These are phyloP conservation scores for Brachynemurus nebulosus DNA, from an alignment of 2,888 invertebrate genomes.

Conservation along the genomic window DNA sequence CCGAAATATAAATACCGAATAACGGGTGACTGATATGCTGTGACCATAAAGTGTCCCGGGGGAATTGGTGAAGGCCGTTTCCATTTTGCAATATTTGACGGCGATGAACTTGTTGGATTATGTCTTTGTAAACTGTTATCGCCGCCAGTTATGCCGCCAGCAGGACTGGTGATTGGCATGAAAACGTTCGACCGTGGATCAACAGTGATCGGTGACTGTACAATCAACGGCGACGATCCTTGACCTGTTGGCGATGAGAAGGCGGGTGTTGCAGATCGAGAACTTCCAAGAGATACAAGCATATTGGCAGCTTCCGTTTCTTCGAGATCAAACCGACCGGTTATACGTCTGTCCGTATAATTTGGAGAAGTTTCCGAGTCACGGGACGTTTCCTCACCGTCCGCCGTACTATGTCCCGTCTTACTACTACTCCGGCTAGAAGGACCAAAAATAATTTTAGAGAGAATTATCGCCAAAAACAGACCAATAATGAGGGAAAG, in stretches of 20 bases:
- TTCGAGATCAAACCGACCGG: slow-evolving; percentile 80
- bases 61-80: slow-evolving; percentile 34
- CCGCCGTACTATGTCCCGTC: slow-evolving; percentile 36
- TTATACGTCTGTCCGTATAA: slow-evolving; percentile 53
- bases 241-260: slow-evolving; percentile 65
- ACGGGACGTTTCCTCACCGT: slow-evolving; percentile 80
- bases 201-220: slow-evolving; percentile 52
- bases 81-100: slow-evolving; percentile 26
- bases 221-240: slow-evolving; percentile 50
- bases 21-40: slow-evolving; percentile 28
- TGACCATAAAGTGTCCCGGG: slow-evolving; percentile 26
- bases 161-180: slow-evolving; percentile 73
- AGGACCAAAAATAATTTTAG: not conserved
- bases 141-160: slow-evolving; percentile 20
- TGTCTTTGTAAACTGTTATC: not conserved
- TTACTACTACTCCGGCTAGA: slow-evolving; percentile 44
- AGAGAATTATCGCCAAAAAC: not conserved
- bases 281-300: slow-evolving; percentile 90
- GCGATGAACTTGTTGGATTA: slow-evolving; percentile 9
- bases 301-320: slow-evolving; percentile 96
- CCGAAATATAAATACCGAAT: slow-evolving; percentile 25
- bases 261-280: slow-evolving; percentile 84
- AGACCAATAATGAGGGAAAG: not conserved
- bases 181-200: slow-evolving; percentile 77
- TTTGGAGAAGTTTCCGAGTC: slow-evolving; percentile 85